These are phyloP conservation scores for Cydia amplana DNA, from an alignment of 1,140 invertebrate genomes.

Conservation along the genomic window DNA sequence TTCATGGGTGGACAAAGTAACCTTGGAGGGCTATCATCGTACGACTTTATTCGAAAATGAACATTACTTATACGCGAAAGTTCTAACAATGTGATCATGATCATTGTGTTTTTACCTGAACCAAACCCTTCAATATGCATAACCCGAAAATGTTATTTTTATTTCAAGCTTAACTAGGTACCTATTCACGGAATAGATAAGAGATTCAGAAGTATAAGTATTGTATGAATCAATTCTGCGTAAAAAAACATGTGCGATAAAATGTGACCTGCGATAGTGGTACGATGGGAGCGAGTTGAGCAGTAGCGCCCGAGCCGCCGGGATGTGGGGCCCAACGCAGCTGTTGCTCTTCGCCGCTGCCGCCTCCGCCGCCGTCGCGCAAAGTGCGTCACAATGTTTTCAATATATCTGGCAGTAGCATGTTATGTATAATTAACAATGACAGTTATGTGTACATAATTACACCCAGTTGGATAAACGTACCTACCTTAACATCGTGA, in stretches of 20 bases:
- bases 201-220: background rate
- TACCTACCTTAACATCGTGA: background rate
- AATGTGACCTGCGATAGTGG: constrained; percentile 10
- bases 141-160: background rate
- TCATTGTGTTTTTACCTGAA: too few species aligned
- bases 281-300: background rate
- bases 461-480: background rate
- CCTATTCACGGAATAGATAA: background rate
- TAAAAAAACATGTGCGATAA: constrained; percentile 8
- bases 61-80: too few species aligned
- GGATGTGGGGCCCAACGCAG: background rate
- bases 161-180: background rate
- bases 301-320: background rate
- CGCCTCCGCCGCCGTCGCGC: background rate
- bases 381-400: background rate
- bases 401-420: background rate
- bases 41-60: too few species aligned
- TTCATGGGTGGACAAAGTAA: too few species aligned
- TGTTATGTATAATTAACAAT: background rate
- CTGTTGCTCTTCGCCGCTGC: background rate
- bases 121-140: too few species aligned
- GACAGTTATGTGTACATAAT: too few species aligned
- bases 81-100: too few species aligned
- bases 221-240: background rate
- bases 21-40: too few species aligned